Base-by-base conservation (phyloP, 2,888 invertebrate genomes). In the Cheilosia vernalis region DNA sequence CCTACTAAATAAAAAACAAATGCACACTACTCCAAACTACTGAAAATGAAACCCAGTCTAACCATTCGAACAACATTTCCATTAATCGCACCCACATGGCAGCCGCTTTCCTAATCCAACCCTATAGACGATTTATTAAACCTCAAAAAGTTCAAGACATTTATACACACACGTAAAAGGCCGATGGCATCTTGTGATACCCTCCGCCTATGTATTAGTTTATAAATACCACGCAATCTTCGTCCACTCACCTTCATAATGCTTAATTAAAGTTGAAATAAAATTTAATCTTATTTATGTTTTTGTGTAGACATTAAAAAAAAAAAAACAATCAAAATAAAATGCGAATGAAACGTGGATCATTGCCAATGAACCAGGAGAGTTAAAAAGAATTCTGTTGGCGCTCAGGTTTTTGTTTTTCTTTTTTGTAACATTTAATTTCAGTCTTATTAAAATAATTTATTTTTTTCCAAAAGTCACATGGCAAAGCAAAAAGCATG, bases 401-500 rank as follows among this genome's bases (percentile, higher is more conserved):
- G 30, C 9, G 30, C 42, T 40, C 3, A 13, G n/a, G 37, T 42
- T 42, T 42, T 55, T 10, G n/a, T 21, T 21, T 21, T 21, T 21
- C 30, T 27, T 30, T 7, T 30, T 7, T 9, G 30, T 30, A 30
- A 30, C 30, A 30, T 30, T 53, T 51, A n/a, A 51, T 24, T 64
- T 49, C 7, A n/a, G 1, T 49, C 37, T 10, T 5, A 33, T 64
- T 66, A 5, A 64, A 33, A 49, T 15, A 15, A 37, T 37, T 64
- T 33, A 15, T 24, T 30, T 44, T 44, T 33, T 27, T 40, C 17
- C 13, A 37, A 37, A 56, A 51, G 24, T 53, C 64, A 66, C 51
- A 66, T 66, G 64, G 49, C 37, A 5, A 30, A 24, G 4, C 13
- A 21, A 66, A 64, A 37, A 51, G 64, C 64, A 66, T 66, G 64